phyloP scores from a whole-genome alignment of 2,113 vertebrate species.

The Chionomys nivalis region DNA sequence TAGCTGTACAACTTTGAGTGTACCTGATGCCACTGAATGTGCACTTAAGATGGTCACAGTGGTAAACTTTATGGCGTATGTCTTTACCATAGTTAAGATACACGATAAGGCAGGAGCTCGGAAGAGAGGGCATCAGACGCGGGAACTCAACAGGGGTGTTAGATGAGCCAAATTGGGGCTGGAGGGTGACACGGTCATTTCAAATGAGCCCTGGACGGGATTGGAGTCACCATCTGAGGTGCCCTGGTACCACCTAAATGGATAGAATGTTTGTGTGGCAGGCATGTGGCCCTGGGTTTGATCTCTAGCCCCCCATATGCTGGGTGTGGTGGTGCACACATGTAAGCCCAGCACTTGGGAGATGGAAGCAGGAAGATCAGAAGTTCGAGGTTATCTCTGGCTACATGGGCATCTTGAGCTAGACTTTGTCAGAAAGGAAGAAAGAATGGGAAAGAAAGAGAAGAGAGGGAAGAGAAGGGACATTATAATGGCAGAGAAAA shows the following conservation, averaged over 20 bases:
- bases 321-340: not conserved
- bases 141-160: not conserved
- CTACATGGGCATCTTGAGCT: not conserved
- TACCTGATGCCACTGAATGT: no score
- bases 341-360: not conserved
- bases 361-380: not conserved
- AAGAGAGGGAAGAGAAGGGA: not conserved
- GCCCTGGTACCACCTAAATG: not conserved
- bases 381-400: not conserved
- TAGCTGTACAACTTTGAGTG: not conserved
- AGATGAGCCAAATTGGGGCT: rapidly evolving
- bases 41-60: not conserved
- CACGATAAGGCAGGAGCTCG: not conserved
- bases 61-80: not conserved
- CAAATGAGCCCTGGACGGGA: rapidly evolving
- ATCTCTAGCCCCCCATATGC: not conserved
- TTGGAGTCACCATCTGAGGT: rapidly evolving
- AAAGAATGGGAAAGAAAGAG: not conserved
- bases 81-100: not conserved
- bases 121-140: rapidly evolving
- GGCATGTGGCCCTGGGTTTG: no score
- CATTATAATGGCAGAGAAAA: not conserved
- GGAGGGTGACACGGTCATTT: not conserved
- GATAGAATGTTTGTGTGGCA: not conserved
- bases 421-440: not conserved